Evolutionary conservation across 2,113 vertebrate genomes (phyloP).

Genomic region (Picathartes gymnocephalus): DNA sequence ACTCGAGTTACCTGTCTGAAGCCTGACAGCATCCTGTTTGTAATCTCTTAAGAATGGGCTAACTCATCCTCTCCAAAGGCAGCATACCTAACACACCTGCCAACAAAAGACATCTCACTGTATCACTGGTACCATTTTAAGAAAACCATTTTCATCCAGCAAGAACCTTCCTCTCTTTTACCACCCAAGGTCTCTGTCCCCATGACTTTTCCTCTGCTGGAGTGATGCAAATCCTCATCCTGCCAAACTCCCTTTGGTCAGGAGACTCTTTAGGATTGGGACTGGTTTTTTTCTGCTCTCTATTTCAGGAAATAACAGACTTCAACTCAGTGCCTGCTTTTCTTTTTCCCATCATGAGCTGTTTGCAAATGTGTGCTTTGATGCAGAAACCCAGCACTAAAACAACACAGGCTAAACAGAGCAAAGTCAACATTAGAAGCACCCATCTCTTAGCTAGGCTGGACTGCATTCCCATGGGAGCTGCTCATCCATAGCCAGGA

Average conservation of each 20-base stretch:
- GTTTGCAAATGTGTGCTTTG: neutral
- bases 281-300: neutral
- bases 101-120: neutral
- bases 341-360: neutral
- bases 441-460: neutral
- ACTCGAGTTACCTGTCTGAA: neutral
- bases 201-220: neutral
- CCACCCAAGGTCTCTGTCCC: neutral
- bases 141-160: neutral
- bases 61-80: neutral
- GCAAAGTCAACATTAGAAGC: neutral
- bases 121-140: neutral
- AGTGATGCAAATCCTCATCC: neutral
- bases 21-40: neutral
- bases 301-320: neutral
- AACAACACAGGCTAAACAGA: neutral
- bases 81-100: neutral
- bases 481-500: neutral
- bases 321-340: neutral
- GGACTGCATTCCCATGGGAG: neutral
- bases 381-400: neutral
- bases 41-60: neutral
- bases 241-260: neutral
- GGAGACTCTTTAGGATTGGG: neutral
- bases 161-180: neutral